Evolutionary conservation across 1,140 invertebrate species (phyloP).

Genomic region (Samia ricini): DNA sequence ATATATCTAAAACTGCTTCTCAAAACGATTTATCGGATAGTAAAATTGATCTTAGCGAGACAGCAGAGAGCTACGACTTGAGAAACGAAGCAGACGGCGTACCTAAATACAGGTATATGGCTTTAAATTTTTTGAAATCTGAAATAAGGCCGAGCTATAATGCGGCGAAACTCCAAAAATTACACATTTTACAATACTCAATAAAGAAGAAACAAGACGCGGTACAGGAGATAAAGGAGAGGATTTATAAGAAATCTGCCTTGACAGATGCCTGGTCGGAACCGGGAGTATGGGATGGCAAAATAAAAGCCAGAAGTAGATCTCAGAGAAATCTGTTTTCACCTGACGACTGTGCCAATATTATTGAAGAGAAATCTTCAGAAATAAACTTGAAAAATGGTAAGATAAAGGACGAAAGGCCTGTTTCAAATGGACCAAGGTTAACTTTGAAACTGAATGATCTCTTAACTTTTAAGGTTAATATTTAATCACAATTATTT

Average conservation of each 20-base stretch:
- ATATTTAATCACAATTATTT: slow-evolving; percentile 2
- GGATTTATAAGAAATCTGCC: slow-evolving; percentile 70
- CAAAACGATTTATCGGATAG: slow-evolving; percentile 56
- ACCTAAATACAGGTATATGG: slow-evolving; percentile 63
- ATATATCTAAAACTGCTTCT: slow-evolving; percentile 43
- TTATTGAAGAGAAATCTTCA: slow-evolving; percentile 41
- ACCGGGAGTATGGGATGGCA: slow-evolving; percentile 29
- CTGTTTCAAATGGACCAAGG: slow-evolving; percentile 53
- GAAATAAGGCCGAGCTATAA: slow-evolving; percentile 87
- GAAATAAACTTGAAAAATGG: slow-evolving; percentile 55
- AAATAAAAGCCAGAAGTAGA: slow-evolving; percentile 47
- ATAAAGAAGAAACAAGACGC: slow-evolving; percentile 73
- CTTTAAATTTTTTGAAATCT: slow-evolving; percentile 71
- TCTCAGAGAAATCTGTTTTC: slow-evolving; percentile 61
- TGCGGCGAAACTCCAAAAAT: slow-evolving; percentile 81
- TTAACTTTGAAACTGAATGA: slow-evolving; percentile 68
- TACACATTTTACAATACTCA: slow-evolving; percentile 71
- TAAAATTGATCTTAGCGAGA: slow-evolving; percentile 73
- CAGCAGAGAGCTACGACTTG: slow-evolving; percentile 70
- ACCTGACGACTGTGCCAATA: slow-evolving; percentile 37
- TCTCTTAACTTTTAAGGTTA: slow-evolving; percentile 69
- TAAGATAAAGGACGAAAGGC: slow-evolving; percentile 46
- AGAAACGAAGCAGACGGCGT: slow-evolving; percentile 55
- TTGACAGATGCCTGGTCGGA: slow-evolving; percentile 46
- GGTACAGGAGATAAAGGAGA: slow-evolving; percentile 70